A percentile compares a stretch with the other conserved stretches of the same genome.
These are phyloP conservation scores for Lepidurus packardi DNA, from an alignment of 1,140 invertebrate species.

Conservation along the genomic window DNA sequence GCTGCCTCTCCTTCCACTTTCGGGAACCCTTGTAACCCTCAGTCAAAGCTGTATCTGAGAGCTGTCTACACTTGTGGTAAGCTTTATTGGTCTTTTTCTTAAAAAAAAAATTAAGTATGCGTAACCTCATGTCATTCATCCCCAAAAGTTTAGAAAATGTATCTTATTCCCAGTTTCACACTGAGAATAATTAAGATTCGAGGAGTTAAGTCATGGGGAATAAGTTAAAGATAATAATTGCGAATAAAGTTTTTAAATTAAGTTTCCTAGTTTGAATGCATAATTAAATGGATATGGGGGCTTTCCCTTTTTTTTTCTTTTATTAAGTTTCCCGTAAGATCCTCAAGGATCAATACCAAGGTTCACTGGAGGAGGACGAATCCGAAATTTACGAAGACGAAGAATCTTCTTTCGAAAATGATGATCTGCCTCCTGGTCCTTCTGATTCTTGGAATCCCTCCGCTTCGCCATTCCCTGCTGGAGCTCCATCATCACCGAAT, in stretches of 20 bases:
- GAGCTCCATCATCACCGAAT: constrained; percentile 8
- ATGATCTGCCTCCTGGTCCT: constrained; percentile 23
- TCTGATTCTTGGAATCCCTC: constrained; percentile 23
- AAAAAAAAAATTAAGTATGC: constrained; percentile 13
- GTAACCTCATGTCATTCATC: neutral
- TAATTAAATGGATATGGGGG: neutral
- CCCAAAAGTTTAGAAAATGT: neutral
- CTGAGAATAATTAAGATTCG: no score
- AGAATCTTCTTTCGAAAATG: constrained; percentile 32
- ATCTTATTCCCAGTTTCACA: neutral
- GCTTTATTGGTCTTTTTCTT: constrained; percentile 45
- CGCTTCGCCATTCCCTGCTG: constrained; percentile 15
- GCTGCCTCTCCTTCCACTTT: constrained; percentile 76
- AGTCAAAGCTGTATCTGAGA: constrained; percentile 82
- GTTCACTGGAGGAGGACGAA: constrained; percentile 64
- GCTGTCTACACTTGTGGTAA: constrained; percentile 91
- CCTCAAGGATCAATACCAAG: constrained; percentile 68
- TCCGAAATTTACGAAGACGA: constrained; percentile 45
- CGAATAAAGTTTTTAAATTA: neutral
- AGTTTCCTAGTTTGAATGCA: neutral
- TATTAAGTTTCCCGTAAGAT: constrained; percentile 71
- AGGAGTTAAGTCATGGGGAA: no score
- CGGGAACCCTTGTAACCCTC: constrained; percentile 72
- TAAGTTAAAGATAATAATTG: no score
- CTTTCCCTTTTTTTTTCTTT: constrained; percentile 35